Evolutionary conservation across 2,797 vertebrate genomes (phyloP).

Genomic region (Kryptolebias ocellatus): DNA sequence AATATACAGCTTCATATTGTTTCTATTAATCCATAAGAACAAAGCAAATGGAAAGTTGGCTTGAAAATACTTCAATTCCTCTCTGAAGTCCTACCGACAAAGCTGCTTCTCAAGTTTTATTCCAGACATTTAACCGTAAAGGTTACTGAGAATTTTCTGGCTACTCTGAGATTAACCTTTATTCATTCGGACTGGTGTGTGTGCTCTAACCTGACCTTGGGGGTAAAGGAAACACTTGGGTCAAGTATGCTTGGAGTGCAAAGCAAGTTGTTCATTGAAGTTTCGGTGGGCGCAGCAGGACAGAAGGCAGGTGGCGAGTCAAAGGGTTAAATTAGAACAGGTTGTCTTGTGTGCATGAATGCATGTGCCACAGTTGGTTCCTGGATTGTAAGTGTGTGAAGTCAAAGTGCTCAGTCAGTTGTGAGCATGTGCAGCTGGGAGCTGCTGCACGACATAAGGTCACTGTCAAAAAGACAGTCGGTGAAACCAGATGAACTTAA

Average conservation of each 20-base stretch:
- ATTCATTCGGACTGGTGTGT: not conserved
- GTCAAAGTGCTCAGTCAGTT: conserved; percentile 29
- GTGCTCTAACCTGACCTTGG: conserved; percentile 40
- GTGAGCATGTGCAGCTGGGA: conserved; percentile 24
- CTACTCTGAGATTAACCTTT: not conserved
- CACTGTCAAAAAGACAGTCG: not conserved
- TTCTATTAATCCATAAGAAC: not conserved
- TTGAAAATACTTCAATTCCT: no score
- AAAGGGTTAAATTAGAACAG: conserved; percentile 68
- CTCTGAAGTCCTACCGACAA: no score
- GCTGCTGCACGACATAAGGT: conserved; percentile 25
- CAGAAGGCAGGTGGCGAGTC: conserved; percentile 64
- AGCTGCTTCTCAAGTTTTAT: no score
- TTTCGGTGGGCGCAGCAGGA: conserved; percentile 28
- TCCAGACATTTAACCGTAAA: not conserved
- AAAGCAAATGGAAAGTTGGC: no score
- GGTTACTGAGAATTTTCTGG: conserved; percentile 5
- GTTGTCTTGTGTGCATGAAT: conserved; percentile 47
- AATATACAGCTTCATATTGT: not conserved
- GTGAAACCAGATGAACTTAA: no score
- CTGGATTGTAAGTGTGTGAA: conserved; percentile 40
- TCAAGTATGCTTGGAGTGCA: conserved; percentile 64
- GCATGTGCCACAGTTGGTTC: conserved; percentile 38
- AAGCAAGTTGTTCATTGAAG: conserved; percentile 57
- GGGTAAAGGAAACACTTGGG: conserved; percentile 52